A percentile compares a stretch with the other conserved stretches of the same genome.
phyloP scores from a whole-genome alignment of 2,888 invertebrate species.

The Teinopalpus imperialis region DNA sequence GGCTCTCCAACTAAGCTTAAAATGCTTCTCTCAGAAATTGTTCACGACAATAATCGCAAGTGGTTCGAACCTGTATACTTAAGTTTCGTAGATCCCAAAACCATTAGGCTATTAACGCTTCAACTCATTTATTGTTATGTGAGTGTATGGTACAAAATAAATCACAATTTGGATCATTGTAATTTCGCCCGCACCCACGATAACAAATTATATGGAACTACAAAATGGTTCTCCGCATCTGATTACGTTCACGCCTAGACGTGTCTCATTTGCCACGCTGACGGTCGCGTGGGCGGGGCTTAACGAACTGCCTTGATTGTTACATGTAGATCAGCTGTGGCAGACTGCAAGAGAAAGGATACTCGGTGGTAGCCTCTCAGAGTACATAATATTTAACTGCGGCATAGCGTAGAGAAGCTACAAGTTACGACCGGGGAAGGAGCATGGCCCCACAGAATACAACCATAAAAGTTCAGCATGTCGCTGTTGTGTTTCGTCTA shows the following conservation, averaged over 20 bases:
- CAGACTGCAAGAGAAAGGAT: neutral
- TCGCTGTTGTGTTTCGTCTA: too few species aligned
- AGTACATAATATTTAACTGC: too few species aligned
- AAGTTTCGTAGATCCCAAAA: too few species aligned
- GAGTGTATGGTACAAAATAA: slow-evolving; percentile 4
- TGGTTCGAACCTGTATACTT: too few species aligned
- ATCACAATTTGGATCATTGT: slow-evolving; percentile 22
- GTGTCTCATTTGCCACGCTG: slow-evolving; percentile 32
- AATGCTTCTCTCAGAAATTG: too few species aligned
- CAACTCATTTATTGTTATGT: slow-evolving; percentile 1
- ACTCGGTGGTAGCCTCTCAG: neutral
- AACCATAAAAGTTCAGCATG: too few species aligned
- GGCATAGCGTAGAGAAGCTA: too few species aligned
- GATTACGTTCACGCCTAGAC: slow-evolving; percentile 29
- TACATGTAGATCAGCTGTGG: neutral
- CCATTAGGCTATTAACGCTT: too few species aligned
- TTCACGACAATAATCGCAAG: too few species aligned
- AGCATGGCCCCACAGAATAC: too few species aligned
- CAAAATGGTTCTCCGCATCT: slow-evolving; percentile 25
- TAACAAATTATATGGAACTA: slow-evolving; percentile 25
- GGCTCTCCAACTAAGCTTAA: too few species aligned
- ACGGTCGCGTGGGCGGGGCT: slow-evolving; percentile 31
- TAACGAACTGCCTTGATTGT: slow-evolving; percentile 29
- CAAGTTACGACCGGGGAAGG: too few species aligned
- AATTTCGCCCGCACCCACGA: slow-evolving; percentile 21